These are phyloP conservation scores for Hemaris fuciformis DNA, from an alignment of 2,888 invertebrate genomes.

Conservation along the genomic window DNA sequence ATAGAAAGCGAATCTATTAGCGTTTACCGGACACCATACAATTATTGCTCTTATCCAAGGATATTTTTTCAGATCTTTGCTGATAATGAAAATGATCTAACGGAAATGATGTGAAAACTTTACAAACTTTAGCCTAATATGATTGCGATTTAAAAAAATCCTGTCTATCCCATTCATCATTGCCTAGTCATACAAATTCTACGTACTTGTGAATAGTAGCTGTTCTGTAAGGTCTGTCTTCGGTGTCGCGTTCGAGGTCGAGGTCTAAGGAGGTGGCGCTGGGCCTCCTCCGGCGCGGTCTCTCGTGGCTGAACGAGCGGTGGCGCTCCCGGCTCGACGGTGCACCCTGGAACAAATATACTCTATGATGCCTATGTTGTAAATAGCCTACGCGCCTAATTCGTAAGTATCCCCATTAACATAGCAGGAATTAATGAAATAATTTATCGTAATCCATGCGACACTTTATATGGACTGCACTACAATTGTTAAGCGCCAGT, in stretches of 20 bases:
- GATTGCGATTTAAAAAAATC: not conserved
- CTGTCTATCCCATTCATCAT: not conserved
- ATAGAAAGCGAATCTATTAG: no score
- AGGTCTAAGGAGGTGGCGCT: constrained; percentile 57
- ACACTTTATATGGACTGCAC: no score
- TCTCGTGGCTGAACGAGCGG: constrained; percentile 64
- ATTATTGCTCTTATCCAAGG: no score
- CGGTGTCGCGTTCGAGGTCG: constrained; percentile 12
- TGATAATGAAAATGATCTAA: no score
- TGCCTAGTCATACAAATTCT: not conserved
- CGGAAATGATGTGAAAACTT: no score
- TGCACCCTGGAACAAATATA: constrained; percentile 43
- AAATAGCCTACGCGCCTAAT: not conserved
- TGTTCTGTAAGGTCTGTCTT: constrained; percentile 42
- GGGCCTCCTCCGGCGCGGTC: constrained; percentile 42
- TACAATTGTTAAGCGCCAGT: no score
- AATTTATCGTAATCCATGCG: no score
- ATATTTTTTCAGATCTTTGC: no score
- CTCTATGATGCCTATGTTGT: not conserved
- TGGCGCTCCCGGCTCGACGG: constrained; percentile 50
- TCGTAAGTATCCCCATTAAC: not conserved
- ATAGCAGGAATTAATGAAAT: no score
- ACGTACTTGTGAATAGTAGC: constrained; percentile 65
- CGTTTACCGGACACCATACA: no score
- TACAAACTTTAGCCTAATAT: no score